Conservation (phyloP, 2,113 vertebrate genomes). For the Pachypanchax playfairii region DNA sequence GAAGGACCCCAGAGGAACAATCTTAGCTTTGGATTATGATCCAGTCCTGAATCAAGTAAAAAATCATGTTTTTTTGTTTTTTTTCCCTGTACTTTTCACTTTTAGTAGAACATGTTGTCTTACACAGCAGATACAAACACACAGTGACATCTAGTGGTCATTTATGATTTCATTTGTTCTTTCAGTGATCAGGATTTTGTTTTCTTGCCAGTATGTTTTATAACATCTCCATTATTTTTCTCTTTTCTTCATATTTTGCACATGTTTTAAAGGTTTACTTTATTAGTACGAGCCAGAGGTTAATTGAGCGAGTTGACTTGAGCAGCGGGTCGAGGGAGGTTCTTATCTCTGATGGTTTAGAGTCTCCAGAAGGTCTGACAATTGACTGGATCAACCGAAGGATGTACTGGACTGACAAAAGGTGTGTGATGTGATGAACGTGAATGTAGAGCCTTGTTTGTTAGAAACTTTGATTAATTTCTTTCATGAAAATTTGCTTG, state of each 20-base stretch:
- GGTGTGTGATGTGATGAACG: conserved; percentile 68
- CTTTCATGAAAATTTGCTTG: neutral
- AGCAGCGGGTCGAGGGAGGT: conserved; percentile 82
- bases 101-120: neutral
- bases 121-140: neutral
- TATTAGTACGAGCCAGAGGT: conserved; percentile 82
- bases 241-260: neutral
- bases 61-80: neutral
- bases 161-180: neutral
- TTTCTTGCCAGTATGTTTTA: neutral
- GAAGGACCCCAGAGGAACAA: conserved; percentile 83
- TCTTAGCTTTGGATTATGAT: conserved; percentile 90
- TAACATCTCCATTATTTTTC: too few species aligned
- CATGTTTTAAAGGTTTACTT: conserved; percentile 84
- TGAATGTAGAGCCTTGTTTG: neutral
- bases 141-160: conserved; percentile 55
- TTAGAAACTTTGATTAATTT: neutral
- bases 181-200: fast-evolving
- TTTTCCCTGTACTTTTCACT: neutral
- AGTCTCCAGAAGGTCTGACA: conserved; percentile 83
- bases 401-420: conserved; percentile 92
- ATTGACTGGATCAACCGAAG: conserved; percentile 90
- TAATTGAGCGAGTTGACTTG: conserved; percentile 86
- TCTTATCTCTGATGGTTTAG: conserved; percentile 78
- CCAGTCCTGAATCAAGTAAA: conserved; percentile 86